These are phyloP conservation scores for Leucophora obtusa DNA, from an alignment of 2,888 invertebrate genomes.

Conservation along the genomic window DNA sequence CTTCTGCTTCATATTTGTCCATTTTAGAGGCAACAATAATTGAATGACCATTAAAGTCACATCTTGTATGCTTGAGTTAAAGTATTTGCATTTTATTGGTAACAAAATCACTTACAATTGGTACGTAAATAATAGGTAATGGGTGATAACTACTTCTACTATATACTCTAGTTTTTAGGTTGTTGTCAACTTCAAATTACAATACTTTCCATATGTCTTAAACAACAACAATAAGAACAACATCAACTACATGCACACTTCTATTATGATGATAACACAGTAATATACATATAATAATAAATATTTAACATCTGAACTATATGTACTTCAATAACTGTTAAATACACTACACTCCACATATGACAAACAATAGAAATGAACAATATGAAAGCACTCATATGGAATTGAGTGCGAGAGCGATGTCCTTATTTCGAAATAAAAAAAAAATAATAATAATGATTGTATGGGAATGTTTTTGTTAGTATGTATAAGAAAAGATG, in stretches of 20 bases:
- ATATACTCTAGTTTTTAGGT: constrained; percentile 18
- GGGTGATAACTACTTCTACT: constrained; percentile 11
- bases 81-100: background rate
- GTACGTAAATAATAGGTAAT: background rate
- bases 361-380: constrained; percentile 63
- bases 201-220: constrained; percentile 52
- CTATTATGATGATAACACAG: constrained; percentile 2
- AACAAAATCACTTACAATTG: constrained; percentile 23
- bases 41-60: constrained; percentile 36
- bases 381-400: constrained; percentile 69
- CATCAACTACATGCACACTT: constrained; percentile 14
- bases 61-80: constrained; percentile 13
- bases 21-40: background rate
- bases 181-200: constrained; percentile 43
- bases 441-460: constrained; percentile 10
- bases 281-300: constrained; percentile 16
- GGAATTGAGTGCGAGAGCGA: constrained; percentile 72
- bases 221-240: constrained; percentile 32
- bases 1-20: background rate
- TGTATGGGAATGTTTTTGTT: background rate
- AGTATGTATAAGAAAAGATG: too few relatives aligned
- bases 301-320: constrained; percentile 54
- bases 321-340: constrained; percentile 35
- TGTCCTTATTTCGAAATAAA: constrained; percentile 70
- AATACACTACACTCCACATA: constrained; percentile 57